Percentiles rank a stretch among this genome's conserved stretches.
phyloP scores from a whole-genome alignment of 2,113 vertebrate species.

The Lepus europaeus region DNA sequence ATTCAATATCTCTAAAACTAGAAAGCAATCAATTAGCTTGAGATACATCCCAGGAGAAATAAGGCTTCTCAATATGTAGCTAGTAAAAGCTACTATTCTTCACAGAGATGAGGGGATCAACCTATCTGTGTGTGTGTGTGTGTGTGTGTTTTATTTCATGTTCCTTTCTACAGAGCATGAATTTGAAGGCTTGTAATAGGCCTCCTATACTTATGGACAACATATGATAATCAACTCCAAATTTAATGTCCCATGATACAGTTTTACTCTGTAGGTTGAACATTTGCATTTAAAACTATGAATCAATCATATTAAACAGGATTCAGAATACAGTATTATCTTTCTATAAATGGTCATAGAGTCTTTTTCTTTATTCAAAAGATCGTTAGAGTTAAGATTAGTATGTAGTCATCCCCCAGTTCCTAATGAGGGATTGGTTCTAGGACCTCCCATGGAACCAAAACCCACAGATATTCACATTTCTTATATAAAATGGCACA shows the following conservation, averaged over 20 bases:
- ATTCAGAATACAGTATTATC: too few species aligned
- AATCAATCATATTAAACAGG: not conserved
- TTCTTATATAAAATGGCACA: too few species aligned
- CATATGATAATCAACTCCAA: not conserved
- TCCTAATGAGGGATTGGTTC: too few species aligned
- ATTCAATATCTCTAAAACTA: not conserved
- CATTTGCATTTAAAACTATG: not conserved
- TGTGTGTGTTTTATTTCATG: not conserved
- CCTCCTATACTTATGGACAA: not conserved
- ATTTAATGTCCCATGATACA: not conserved
- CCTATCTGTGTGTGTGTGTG: not conserved
- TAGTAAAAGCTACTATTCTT: not conserved
- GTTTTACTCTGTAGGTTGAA: not conserved
- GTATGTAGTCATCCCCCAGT: too few species aligned
- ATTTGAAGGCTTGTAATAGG: not conserved
- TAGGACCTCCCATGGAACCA: too few species aligned
- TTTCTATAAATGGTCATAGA: too few species aligned
- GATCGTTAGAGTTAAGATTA: too few species aligned
- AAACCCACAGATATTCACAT: too few species aligned
- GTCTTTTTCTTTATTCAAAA: too few species aligned
- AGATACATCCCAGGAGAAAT: not conserved
- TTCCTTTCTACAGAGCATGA: not conserved
- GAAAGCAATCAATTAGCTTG: not conserved
- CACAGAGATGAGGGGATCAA: not conserved
- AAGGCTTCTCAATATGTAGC: constrained; percentile 11